Evolutionary conservation across 2,113 vertebrate species (phyloP).

Genomic region (Geococcyx californianus): DNA sequence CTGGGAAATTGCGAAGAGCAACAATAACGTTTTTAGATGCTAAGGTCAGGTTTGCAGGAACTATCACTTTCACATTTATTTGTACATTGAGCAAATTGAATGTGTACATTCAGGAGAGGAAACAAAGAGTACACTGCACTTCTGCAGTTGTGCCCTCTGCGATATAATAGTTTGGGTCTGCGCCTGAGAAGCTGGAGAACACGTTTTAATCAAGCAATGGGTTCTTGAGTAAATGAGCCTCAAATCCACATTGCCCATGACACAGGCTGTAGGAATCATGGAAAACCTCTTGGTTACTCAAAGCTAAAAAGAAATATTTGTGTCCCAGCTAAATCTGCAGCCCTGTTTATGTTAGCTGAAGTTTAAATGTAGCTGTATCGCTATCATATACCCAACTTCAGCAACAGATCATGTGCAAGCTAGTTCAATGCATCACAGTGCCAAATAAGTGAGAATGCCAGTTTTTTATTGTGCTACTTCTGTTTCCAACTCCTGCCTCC

Average conservation of each 20-base stretch:
- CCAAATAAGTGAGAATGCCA: neutral
- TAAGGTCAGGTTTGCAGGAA: neutral
- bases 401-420: neutral
- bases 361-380: neutral
- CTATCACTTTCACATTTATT: neutral
- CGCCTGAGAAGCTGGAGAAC: fast-evolving
- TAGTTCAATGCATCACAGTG: neutral
- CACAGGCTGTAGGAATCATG: neutral
- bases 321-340: neutral
- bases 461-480: neutral
- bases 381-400: fast-evolving
- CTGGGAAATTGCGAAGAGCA: neutral
- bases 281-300: neutral
- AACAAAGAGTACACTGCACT: fast-evolving
- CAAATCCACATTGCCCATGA: neutral
- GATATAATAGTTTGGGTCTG: fast-evolving
- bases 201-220: neutral
- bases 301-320: neutral
- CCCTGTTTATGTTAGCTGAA: neutral
- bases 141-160: fast-evolving
- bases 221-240: neutral
- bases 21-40: neutral
- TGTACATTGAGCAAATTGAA: neutral
- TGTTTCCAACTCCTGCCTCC: neutral
- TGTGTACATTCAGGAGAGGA: neutral